phyloP scores from a whole-genome alignment of 2,797 vertebrate species.

The Petrocephalus sullivani region DNA sequence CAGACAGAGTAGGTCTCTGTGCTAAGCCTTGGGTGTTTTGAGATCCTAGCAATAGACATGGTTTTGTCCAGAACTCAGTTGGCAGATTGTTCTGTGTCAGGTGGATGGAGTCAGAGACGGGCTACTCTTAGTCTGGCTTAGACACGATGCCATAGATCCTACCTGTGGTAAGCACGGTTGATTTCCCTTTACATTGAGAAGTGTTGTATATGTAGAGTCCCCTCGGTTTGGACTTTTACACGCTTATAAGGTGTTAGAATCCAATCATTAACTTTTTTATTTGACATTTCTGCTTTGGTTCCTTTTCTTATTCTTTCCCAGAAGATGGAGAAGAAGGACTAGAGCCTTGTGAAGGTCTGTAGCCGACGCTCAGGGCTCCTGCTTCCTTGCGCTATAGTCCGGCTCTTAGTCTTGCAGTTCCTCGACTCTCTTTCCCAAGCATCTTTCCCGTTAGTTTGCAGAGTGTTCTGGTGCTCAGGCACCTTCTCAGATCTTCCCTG shows the following conservation, averaged over 20 bases:
- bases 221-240: background rate
- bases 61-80: background rate
- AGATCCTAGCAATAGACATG: background rate
- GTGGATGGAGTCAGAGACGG: background rate
- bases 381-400: background rate
- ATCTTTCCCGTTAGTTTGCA: background rate
- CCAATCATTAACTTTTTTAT: conserved; percentile 24
- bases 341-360: conserved; percentile 78
- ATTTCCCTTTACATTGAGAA: background rate
- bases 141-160: background rate
- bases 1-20: background rate
- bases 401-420: background rate
- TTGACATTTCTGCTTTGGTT: conserved; percentile 64
- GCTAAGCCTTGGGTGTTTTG: background rate
- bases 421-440: background rate
- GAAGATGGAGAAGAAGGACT: conserved; percentile 75
- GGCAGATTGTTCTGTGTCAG: background rate
- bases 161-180: background rate
- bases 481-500: background rate
- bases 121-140: background rate
- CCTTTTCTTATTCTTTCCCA: conserved; percentile 59
- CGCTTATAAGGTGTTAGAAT: background rate
- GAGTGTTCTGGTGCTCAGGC: background rate
- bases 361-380: conserved; percentile 55
- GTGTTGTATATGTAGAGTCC: background rate